Evolutionary conservation across 1,140 invertebrate species (phyloP).

Genomic region (Ceratina japonica): DNA sequence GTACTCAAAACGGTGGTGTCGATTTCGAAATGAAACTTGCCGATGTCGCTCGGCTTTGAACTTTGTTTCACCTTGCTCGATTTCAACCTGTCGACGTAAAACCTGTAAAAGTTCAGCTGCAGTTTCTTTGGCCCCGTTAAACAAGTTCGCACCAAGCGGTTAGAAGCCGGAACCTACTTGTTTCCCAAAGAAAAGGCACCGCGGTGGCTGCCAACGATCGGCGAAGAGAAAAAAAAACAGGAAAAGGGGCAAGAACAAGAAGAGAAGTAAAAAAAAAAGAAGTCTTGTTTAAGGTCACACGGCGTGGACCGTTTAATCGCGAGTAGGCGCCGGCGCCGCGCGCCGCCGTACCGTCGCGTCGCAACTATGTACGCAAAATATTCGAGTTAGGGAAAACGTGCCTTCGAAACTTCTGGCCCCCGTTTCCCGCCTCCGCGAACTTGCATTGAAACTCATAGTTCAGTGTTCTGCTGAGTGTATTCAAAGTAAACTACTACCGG

Average conservation of each 20-base stretch:
- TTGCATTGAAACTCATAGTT: conserved; percentile 57
- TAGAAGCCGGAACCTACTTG: conserved; percentile 44
- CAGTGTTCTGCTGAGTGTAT: conserved; percentile 49
- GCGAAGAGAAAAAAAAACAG: not conserved
- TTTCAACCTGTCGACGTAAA: conserved; percentile 57
- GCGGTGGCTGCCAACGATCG: conserved; percentile 50
- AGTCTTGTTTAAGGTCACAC: conserved; percentile 50
- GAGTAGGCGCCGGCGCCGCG: conserved; percentile 6
- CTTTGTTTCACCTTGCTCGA: conserved; percentile 59
- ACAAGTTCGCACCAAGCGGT: conserved; percentile 53
- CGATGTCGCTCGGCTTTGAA: conserved; percentile 58
- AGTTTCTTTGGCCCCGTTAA: conserved; percentile 65
- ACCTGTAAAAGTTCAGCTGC: conserved; percentile 51
- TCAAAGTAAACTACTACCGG: conserved; percentile 53
- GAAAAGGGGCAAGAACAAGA: not conserved
- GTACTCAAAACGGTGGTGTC: not conserved
- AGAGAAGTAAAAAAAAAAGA: not conserved
- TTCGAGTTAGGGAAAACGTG: conserved; percentile 50
- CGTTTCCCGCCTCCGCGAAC: not conserved
- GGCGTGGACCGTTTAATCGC: conserved; percentile 53
- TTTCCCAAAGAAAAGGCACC: conserved; percentile 25
- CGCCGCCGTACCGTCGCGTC: not conserved
- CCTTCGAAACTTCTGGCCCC: conserved; percentile 36
- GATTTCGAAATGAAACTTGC: conserved; percentile 51
- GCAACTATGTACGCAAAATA: conserved; percentile 54